Evolutionary conservation across 2,797 vertebrate species (phyloP).

Genomic region (Tragopan temminckii): DNA sequence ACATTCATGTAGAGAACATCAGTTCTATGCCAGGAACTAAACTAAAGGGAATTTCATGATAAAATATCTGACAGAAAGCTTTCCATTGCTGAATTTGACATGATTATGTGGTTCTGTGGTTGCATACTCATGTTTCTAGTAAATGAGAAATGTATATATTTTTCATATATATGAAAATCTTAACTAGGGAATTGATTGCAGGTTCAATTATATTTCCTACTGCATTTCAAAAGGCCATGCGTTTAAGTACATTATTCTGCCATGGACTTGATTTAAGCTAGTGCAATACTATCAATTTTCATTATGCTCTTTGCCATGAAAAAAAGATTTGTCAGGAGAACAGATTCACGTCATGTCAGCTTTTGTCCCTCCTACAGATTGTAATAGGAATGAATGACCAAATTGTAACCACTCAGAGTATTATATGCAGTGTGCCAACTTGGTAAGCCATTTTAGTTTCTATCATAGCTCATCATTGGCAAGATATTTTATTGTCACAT

Average conservation of each 20-base stretch:
- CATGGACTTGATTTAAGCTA: constrained; percentile 40
- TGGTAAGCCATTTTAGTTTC: neutral
- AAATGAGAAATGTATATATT: constrained; percentile 43
- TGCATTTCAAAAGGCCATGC: constrained; percentile 26
- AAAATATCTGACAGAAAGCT: constrained; percentile 46
- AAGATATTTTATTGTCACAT: neutral
- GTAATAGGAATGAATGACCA: constrained; percentile 7
- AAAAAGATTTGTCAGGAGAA: constrained; percentile 50
- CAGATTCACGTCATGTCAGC: constrained; percentile 9
- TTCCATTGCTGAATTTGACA: constrained; percentile 34
- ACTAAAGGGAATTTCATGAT: constrained; percentile 22
- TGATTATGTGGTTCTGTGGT: constrained; percentile 23
- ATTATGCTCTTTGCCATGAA: constrained; percentile 45
- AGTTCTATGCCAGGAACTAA: constrained; percentile 38
- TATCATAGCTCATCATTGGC: neutral
- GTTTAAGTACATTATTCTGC: constrained; percentile 56
- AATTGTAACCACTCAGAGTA: constrained; percentile 10
- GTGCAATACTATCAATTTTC: constrained; percentile 39
- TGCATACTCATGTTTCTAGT: constrained; percentile 42
- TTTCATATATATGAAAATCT: constrained; percentile 23
- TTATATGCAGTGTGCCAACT: neutral
- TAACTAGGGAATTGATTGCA: constrained; percentile 29
- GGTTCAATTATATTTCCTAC: constrained; percentile 49
- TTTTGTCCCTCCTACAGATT: constrained; percentile 31
- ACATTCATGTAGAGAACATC: constrained; percentile 17